Conservation (phyloP, 2,113 vertebrate species). For the Ctenomys sociabilis region DNA sequence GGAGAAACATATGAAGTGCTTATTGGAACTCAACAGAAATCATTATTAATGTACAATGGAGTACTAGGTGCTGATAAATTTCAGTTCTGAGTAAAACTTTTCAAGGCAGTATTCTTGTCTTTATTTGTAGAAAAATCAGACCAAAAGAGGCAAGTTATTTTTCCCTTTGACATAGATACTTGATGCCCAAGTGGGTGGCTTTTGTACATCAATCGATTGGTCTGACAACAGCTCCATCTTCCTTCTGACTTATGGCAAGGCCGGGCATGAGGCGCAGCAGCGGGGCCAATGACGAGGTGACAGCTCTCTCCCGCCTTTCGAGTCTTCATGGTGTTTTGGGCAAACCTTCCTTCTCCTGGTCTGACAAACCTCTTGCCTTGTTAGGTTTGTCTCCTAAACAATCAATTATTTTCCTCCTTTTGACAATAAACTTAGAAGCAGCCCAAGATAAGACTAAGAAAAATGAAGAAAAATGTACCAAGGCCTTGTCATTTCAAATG, state of each 20-base stretch:
- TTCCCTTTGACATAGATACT: not conserved
- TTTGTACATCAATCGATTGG: not conserved
- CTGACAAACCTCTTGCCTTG: constrained; percentile 59
- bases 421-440: constrained; percentile 65
- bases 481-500: not conserved
- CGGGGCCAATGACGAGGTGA: not conserved
- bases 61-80: not conserved
- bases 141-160: not conserved
- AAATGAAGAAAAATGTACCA: constrained; percentile 21
- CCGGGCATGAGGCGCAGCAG: not conserved
- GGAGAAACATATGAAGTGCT: not conserved
- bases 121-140: not conserved
- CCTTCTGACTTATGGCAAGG: not conserved
- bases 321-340: constrained; percentile 43
- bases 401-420: constrained; percentile 14
- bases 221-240: not conserved
- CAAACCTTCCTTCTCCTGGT: constrained; percentile 51
- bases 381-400: constrained; percentile 53
- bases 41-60: not conserved
- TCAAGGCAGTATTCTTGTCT: not conserved
- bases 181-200: not conserved
- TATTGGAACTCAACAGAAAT: not conserved
- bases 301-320: not conserved
- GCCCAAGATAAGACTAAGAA: constrained; percentile 5
- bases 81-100: not conserved